Base-by-base conservation (phyloP, 2,888 invertebrate genomes). In the Diarsia mendica region DNA sequence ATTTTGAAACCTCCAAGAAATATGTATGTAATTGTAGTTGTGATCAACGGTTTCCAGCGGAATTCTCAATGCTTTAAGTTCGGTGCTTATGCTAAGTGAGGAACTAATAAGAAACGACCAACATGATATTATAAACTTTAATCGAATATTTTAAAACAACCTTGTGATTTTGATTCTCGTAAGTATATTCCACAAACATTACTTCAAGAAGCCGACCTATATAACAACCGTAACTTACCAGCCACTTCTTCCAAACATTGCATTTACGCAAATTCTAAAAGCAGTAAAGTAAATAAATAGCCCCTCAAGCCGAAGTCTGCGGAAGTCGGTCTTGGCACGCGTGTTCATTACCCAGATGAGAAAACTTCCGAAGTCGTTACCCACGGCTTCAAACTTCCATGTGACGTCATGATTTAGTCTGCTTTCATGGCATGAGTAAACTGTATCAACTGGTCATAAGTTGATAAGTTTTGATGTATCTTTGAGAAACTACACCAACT, bases 321-420 rank as follows among this genome's bases (percentile, higher is more conserved):
- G 39, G 51, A 70, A 72, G 49, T 67, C 68, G n/a, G 46, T 68
- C 55, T 51, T 64, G 61, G 76, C 81, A 70, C 67, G 64, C 53
- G 65, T 73, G 81, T 77, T 77, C 86, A 86, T 84, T 80, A 84
- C 71, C 20, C 53, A 72, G 75, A 88, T 84, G 85, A 84, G 80
- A 79, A 87, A 84, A 88, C 74, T 83, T 87, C 33, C 6, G 33
- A 67, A 75, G 75, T 77, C 58, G 67, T 81, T 71, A 65, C 73
- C 51, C 70, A 44, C 68, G 68, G 76, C 74, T 71, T 55, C 28
- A 63, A 65, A 74, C 58, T 72, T 79, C 69, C 80, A 68, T 39
- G n/a, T 66, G 75, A 74, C 72, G 72, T 66, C 64, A 85, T 83
- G 72, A 85, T 85, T 83, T 83, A 83, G 83, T 72, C 70, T 48